Percentiles rank a stretch among this genome's conserved stretches.
These are phyloP conservation scores for Microcebus murinus DNA, from an alignment of 2,113 vertebrate genomes.

Conservation along the genomic window DNA sequence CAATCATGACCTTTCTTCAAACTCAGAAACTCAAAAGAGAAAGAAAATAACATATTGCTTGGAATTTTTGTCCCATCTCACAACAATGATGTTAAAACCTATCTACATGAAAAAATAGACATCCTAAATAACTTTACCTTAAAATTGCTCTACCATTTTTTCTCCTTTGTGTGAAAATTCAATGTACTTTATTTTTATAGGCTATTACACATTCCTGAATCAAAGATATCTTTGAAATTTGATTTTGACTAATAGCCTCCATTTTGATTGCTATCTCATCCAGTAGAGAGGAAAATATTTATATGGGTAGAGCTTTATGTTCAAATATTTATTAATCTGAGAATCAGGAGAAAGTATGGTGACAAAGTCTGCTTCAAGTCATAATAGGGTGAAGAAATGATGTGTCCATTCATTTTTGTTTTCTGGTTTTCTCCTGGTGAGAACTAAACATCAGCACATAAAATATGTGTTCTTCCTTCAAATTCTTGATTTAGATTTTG, in stretches of 20 bases:
- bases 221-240: background rate
- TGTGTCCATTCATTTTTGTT: background rate
- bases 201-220: background rate
- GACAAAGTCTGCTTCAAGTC: background rate
- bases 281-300: background rate
- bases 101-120: background rate
- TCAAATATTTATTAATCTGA: slow-evolving; percentile 5
- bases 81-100: background rate
- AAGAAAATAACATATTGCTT: background rate
- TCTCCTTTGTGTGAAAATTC: background rate
- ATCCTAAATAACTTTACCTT: background rate
- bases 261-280: background rate
- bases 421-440: background rate
- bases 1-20: background rate
- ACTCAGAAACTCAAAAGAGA: background rate
- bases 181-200: background rate
- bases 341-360: background rate
- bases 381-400: background rate
- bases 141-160: background rate
- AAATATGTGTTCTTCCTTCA: background rate
- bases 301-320: background rate
- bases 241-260: background rate
- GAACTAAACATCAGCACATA: background rate
- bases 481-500: background rate
- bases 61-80: background rate